phyloP scores from a whole-genome alignment of 92 coral and sea anemone genomes.

The Epizoanthus ramosus region DNA sequence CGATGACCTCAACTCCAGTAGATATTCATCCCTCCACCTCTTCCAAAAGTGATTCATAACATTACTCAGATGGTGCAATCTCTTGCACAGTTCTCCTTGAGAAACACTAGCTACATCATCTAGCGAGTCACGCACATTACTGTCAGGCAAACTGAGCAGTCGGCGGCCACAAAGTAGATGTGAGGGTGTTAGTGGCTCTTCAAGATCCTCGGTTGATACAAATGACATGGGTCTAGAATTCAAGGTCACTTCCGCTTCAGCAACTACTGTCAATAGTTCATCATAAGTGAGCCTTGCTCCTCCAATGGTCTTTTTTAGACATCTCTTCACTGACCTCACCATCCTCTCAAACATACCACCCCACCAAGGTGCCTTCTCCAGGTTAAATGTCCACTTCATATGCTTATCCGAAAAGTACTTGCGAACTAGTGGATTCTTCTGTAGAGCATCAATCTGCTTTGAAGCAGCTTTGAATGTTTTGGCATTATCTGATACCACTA shows the following conservation, averaged over 20 bases:
- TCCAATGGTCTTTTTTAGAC: conserved; percentile 53
- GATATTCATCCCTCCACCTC: conserved; percentile 64
- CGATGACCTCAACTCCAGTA: conserved; percentile 48
- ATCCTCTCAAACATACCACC: too few relatives aligned
- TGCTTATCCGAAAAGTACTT: too few relatives aligned
- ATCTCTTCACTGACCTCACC: conserved; percentile 59
- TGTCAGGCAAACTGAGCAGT: conserved; percentile 48
- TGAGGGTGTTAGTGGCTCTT: conserved; percentile 63
- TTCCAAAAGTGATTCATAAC: conserved; percentile 59
- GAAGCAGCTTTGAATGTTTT: too few relatives aligned
- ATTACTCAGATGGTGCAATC: conserved; percentile 40
- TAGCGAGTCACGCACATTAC: neutral
- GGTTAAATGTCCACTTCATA: conserved; percentile 59
- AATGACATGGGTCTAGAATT: conserved; percentile 55
- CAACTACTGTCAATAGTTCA: conserved; percentile 50
- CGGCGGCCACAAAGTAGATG: conserved; percentile 60
- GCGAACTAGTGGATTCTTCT: too few relatives aligned
- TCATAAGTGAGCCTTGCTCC: conserved; percentile 57
- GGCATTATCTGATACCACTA: too few relatives aligned
- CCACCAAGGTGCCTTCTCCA: conserved; percentile 67
- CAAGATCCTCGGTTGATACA: conserved; percentile 50
- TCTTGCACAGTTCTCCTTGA: conserved; percentile 37
- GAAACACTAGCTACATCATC: neutral
- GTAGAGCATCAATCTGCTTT: too few relatives aligned
- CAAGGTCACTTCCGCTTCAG: conserved; percentile 50